Evolutionary conservation across 2,113 vertebrate species (phyloP).

Genomic region (Holacanthus passer): DNA sequence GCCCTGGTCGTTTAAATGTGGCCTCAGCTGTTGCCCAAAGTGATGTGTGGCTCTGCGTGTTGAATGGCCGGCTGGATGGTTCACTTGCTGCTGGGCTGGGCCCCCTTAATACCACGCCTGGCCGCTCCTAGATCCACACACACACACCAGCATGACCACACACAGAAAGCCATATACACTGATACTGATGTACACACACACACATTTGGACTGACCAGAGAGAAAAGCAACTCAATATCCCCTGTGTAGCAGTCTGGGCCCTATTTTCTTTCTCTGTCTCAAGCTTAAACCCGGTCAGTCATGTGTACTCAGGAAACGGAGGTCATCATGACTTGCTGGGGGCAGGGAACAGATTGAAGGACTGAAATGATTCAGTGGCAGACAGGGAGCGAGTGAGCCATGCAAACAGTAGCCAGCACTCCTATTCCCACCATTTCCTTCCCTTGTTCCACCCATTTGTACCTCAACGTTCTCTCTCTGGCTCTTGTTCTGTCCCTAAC

Average conservation of each 20-base stretch:
- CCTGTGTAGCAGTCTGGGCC: conserved; percentile 22
- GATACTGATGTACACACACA: conserved; percentile 9
- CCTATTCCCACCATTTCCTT: conserved; percentile 65
- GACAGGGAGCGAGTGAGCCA: conserved; percentile 32
- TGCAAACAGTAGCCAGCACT: conserved; percentile 59
- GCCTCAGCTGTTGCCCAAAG: conserved; percentile 63
- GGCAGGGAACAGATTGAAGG: conserved; percentile 63
- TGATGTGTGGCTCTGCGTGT: conserved; percentile 50
- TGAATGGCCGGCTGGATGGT: conserved; percentile 11
- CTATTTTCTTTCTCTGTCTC: conserved; percentile 41
- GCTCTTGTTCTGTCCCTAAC: conserved; percentile 1
- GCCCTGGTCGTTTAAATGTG: conserved; percentile 57
- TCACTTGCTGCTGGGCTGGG: not conserved
- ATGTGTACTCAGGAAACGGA: conserved; percentile 56
- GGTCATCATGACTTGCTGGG: conserved; percentile 54
- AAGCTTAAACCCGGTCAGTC: conserved; percentile 31
- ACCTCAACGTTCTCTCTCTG: not conserved
- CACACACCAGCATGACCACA: conserved; percentile 16
- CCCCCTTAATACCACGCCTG: conserved; percentile 36
- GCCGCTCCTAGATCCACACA: conserved; percentile 23
- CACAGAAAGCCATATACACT: not conserved
- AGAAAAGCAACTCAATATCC: conserved; percentile 28
- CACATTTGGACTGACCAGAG: conserved; percentile 4
- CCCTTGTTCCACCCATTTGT: conserved; percentile 55
- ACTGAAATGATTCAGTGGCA: conserved; percentile 55